A percentile compares a stretch with the other conserved stretches of the same genome.
phyloP scores from a whole-genome alignment of 2,888 invertebrate species.

The Xylota sylvarum region DNA sequence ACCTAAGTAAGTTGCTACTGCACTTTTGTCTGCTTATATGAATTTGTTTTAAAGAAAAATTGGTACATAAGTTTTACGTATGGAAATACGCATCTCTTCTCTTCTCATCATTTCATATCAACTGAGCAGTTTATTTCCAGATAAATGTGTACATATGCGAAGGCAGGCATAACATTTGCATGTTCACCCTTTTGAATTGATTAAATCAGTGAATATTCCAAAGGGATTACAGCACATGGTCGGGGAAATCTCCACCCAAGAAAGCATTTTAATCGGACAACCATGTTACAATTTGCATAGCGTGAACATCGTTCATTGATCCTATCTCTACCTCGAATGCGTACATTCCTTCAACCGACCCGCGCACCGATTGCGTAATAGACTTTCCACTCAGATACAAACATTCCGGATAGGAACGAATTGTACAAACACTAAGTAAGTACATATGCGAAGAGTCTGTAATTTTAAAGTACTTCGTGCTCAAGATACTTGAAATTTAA shows the following conservation, averaged over 20 bases:
- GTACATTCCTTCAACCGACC: conserved; percentile 29
- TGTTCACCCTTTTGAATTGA: conserved; percentile 2
- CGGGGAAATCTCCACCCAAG: conserved; percentile 37
- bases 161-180: background rate
- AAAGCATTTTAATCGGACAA: conserved; percentile 66
- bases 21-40: too few relatives aligned
- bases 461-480: conserved; percentile 70
- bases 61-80: background rate
- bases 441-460: conserved; percentile 70
- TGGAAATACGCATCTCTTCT: background rate
- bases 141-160: background rate
- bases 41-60: background rate
- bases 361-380: conserved; percentile 59
- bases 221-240: background rate
- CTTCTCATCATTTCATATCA: too few relatives aligned
- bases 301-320: conserved; percentile 71
- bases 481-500: conserved; percentile 71
- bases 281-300: conserved; percentile 70
- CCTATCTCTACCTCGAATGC: conserved; percentile 50
- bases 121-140: background rate
- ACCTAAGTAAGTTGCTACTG: too few relatives aligned
- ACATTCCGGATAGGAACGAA: conserved; percentile 28
- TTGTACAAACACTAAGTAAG: conserved; percentile 57
- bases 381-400: conserved; percentile 22
- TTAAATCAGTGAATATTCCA: conserved; percentile 26